A percentile compares a stretch with the other conserved stretches of the same genome.
Conservation (phyloP, 2,888 invertebrate genomes). For the Oxyteleia sp. region DNA sequence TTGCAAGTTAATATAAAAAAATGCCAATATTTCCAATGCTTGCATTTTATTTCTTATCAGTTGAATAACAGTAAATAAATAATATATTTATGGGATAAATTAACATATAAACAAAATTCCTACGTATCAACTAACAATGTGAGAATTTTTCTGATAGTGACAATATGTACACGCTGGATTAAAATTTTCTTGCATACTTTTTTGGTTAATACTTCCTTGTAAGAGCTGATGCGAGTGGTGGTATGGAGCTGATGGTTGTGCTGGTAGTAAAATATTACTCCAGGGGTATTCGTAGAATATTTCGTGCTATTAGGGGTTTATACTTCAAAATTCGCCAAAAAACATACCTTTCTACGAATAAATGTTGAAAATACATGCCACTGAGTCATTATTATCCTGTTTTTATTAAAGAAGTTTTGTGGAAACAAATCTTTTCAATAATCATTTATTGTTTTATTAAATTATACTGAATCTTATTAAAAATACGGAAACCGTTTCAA, state of each 20-base stretch:
- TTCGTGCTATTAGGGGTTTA: no score
- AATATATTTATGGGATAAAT: conserved; percentile 62
- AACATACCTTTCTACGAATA: conserved; percentile 18
- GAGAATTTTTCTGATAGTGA: conserved; percentile 31
- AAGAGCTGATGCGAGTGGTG: no score
- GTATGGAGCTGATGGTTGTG: no score
- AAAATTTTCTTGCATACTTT: conserved; percentile 22
- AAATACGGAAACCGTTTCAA: conserved; percentile 11
- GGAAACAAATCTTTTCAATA: conserved; percentile 1
- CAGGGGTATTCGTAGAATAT: no score
- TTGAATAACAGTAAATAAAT: conserved; percentile 70
- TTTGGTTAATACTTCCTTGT: conserved; percentile 44
- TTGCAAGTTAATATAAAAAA: conserved; percentile 62
- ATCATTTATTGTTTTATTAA: background rate
- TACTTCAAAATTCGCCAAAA: conserved; percentile 27
- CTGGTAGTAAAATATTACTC: no score
- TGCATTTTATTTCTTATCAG: conserved; percentile 42
- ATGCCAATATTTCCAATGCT: conserved; percentile 60
- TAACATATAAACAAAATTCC: conserved; percentile 58
- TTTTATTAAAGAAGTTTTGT: background rate
- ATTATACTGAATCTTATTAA: background rate
- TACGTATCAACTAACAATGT: conserved; percentile 59
- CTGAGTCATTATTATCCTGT: conserved; percentile 7
- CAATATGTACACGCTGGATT: conserved; percentile 61
- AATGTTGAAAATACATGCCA: conserved; percentile 10